phyloP scores from a whole-genome alignment of 92 coral and sea anemone genomes.

The Virgularia gustaviana region DNA sequence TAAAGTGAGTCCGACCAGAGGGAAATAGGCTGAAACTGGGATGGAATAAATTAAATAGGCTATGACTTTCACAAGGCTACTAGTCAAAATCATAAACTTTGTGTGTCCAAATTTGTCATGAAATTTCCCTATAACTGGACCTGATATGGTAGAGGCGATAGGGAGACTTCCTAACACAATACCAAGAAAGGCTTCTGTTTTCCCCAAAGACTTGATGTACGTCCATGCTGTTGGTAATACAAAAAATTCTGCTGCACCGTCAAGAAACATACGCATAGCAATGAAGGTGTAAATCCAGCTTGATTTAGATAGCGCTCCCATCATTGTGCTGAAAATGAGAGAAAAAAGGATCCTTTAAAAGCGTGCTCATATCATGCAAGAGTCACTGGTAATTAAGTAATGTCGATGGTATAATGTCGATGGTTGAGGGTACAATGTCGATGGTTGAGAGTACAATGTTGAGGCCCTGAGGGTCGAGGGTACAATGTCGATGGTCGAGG shows the following conservation, averaged over 20 bases:
- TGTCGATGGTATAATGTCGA: too few relatives aligned
- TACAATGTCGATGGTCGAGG: too few relatives aligned
- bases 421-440: too few relatives aligned
- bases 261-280: slow-evolving; percentile 9
- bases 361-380: too few relatives aligned
- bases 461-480: too few relatives aligned
- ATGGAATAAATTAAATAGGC: slow-evolving; percentile 21
- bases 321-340: too few relatives aligned
- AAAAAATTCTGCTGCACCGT: slow-evolving; percentile 25
- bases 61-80: background rate
- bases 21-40: slow-evolving; percentile 19
- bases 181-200: slow-evolving; percentile 17
- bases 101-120: slow-evolving; percentile 21
- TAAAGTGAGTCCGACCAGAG: slow-evolving; percentile 18
- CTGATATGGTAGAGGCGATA: background rate
- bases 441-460: too few relatives aligned
- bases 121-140: slow-evolving; percentile 14
- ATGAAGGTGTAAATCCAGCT: slow-evolving; percentile 20
- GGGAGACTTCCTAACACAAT: slow-evolving; percentile 1
- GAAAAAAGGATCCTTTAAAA: too few relatives aligned
- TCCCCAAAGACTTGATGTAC: slow-evolving; percentile 22
- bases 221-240: slow-evolving; percentile 33
- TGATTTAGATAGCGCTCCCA: background rate
- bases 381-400: too few relatives aligned
- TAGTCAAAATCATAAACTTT: slow-evolving; percentile 12